Evolutionary conservation across 2,797 vertebrate genomes (phyloP).

Genomic region (Cephalopachus bancanus): DNA sequence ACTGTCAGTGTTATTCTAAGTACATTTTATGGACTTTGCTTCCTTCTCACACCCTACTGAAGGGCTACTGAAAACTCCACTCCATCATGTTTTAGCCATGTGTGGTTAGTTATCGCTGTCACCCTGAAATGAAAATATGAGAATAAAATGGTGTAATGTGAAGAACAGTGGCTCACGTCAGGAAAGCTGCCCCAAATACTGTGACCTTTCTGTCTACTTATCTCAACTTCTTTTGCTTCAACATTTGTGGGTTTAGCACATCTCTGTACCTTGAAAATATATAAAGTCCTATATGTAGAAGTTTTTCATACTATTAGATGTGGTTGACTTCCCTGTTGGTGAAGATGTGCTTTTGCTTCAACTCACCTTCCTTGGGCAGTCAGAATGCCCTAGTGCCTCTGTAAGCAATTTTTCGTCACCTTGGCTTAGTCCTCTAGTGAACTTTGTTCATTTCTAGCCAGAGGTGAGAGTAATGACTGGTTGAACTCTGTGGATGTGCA

Average conservation of each 20-base stretch:
- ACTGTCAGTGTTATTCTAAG: not conserved
- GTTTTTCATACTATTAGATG: not conserved
- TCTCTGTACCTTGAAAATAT: constrained; percentile 30
- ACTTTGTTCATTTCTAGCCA: constrained; percentile 1
- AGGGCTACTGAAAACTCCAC: not conserved
- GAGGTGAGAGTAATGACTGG: not conserved
- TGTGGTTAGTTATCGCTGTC: not conserved
- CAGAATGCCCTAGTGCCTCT: not conserved
- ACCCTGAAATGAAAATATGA: not conserved
- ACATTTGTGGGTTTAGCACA: not conserved
- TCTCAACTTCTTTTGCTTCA: constrained; percentile 4
- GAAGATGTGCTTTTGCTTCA: not conserved
- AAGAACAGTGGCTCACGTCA: not conserved
- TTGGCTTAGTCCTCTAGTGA: constrained; percentile 27
- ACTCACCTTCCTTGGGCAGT: not conserved
- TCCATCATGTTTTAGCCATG: not conserved
- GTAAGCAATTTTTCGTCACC: not conserved
- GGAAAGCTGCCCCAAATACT: not conserved
- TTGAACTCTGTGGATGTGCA: not conserved
- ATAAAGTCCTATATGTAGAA: not conserved
- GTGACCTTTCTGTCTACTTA: not conserved
- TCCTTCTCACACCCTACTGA: constrained; percentile 13
- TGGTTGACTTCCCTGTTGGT: not conserved
- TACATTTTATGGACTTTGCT: not conserved
- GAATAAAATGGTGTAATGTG: not conserved